phyloP scores from a whole-genome alignment of 2,797 vertebrate genomes.

The Pantherophis vulpinus region DNA sequence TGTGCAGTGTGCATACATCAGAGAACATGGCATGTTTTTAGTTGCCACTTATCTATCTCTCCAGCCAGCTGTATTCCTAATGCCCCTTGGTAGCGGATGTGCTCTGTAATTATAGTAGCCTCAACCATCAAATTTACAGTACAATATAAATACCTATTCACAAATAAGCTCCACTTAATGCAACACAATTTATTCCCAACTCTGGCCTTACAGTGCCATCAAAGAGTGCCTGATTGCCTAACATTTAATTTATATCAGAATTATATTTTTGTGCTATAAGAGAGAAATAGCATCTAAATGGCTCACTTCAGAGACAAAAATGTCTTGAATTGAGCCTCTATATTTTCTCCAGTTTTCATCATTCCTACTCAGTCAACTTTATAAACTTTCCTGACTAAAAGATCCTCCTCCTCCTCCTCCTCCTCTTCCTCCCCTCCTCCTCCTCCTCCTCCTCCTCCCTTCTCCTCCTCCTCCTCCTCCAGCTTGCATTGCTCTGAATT shows the following conservation, averaged over 20 bases:
- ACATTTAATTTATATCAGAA: neutral
- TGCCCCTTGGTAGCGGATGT: neutral
- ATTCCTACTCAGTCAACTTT: neutral
- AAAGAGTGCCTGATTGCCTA: neutral
- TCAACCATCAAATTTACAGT: neutral
- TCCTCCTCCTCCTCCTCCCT: neutral
- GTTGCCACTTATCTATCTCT: fast-evolving
- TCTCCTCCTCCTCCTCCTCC: neutral
- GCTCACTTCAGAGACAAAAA: neutral
- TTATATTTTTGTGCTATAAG: neutral
- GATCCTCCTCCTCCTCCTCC: neutral
- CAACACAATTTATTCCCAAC: neutral
- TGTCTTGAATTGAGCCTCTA: neutral
- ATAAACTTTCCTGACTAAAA: neutral
- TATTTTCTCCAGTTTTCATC: neutral
- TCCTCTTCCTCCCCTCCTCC: neutral
- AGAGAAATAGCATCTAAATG: neutral
- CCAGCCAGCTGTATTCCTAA: neutral
- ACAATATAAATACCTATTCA: neutral
- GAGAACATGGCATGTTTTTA: neutral
- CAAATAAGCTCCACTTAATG: neutral
- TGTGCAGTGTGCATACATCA: no score
- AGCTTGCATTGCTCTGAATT: constrained; percentile 24
- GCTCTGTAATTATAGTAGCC: neutral
- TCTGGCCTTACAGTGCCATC: neutral